phyloP scores from a whole-genome alignment of 2,888 invertebrate genomes.

The Stictocephala bisonia region DNA sequence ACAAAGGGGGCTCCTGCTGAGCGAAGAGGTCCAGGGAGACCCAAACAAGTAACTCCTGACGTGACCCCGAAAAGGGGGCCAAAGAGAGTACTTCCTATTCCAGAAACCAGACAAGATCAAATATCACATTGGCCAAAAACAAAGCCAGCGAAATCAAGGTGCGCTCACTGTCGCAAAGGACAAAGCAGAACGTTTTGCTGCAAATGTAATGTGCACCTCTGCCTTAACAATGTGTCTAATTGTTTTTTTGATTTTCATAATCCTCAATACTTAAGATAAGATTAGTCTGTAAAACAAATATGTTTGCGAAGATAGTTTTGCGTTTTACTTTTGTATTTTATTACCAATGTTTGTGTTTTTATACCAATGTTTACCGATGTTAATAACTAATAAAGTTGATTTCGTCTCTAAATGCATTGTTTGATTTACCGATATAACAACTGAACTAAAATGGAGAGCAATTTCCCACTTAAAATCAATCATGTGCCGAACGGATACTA shows the following conservation, averaged over 20 bases:
- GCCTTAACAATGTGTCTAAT: slow-evolving; percentile 12
- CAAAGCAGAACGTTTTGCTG: background rate
- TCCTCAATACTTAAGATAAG: background rate
- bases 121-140: slow-evolving; percentile 40
- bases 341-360: no score
- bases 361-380: no score
- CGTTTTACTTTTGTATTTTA: no score
- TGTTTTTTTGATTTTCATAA: background rate
- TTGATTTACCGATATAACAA: no score
- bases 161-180: background rate
- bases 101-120: slow-evolving; percentile 40
- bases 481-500: no score
- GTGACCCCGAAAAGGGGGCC: background rate
- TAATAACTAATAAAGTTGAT: no score
- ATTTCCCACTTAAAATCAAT: no score
- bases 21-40: background rate
- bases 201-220: slow-evolving; percentile 30
- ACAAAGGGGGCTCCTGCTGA: background rate
- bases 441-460: no score
- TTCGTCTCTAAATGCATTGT: no score
- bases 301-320: no score
- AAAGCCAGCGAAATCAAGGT: background rate
- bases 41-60: slow-evolving; percentile 8
- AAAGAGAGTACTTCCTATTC: slow-evolving; percentile 4
- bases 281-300: no score